These are phyloP conservation scores for Chlorops oryzae DNA, from an alignment of 1,140 invertebrate genomes.

Conservation along the genomic window DNA sequence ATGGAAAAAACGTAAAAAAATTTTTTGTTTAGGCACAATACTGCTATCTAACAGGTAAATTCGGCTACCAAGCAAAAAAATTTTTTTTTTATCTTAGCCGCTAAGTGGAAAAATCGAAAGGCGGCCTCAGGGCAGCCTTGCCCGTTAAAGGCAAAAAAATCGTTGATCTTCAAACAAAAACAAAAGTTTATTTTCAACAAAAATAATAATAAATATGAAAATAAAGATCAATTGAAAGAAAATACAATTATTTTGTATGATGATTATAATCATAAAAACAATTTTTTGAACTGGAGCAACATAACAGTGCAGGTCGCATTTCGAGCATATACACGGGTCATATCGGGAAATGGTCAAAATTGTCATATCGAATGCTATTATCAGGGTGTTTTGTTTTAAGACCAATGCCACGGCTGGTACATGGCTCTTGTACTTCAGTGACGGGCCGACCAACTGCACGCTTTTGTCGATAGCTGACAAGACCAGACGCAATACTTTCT, in stretches of 20 bases:
- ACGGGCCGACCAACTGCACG: not conserved
- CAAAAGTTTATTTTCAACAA: not conserved
- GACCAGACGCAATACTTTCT: not conserved
- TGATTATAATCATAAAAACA: no score
- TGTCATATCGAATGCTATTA: slow-evolving; percentile 1
- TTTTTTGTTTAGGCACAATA: no score
- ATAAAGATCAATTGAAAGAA: no score
- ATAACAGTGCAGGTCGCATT: not conserved
- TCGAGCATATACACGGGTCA: no score
- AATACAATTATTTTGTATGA: no score
- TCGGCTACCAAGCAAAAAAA: not conserved
- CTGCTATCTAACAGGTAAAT: no score
- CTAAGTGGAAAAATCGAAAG: not conserved
- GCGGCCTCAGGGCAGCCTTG: no score
- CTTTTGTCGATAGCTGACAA: not conserved
- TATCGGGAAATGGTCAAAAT: not conserved
- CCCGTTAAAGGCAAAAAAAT: no score
- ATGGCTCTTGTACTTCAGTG: not conserved
- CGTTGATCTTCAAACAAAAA: no score
- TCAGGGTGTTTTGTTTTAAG: slow-evolving; percentile 1
- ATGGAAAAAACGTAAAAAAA: no score
- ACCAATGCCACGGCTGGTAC: not conserved
- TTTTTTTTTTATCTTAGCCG: not conserved
- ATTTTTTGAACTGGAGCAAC: not conserved
- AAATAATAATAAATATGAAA: no score